Evolutionary conservation across 1,140 invertebrate species (phyloP), one percentile per base, ranked within the genome.

Genomic region (Drosophila rhopaloa): DNA sequence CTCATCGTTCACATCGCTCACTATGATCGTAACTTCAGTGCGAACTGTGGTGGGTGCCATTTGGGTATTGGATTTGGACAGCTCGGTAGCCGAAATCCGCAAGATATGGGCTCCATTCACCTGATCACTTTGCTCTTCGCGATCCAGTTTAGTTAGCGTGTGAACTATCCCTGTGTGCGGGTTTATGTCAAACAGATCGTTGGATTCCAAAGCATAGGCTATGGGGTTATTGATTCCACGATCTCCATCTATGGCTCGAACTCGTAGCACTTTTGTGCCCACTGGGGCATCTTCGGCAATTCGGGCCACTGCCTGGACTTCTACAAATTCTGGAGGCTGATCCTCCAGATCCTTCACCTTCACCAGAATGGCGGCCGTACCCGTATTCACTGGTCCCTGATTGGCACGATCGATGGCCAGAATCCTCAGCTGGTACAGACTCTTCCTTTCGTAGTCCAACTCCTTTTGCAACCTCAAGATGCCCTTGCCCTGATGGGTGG

Each of bases 1-100:
- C 93, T 99, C 97, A 93, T 99, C 98, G 92, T 99, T 99, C 1
- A 98, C 95, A 93, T 99, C 98, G n/a, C 95, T 96, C 8, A 99
- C 94, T 60, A 98, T 97, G 37, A 99, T 95, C 1, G 97, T 98
- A 0, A 98, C 96, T 93, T 98, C 97, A 0, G 98, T 98, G 7
- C 95, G 96, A 1, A 96, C 95, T 55, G 94, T 96, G 0, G 97
- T 97, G 19, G 95, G 89, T 6, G 96, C 96, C 7, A 66, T 29
- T 60, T 78, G 96, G 81, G 90, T 16, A 13, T 72, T 98, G 95
- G 5, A 95, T 95, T 73, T 95, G 95, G 94, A 93, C 16, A 94
- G 68, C 81, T 94, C 94, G 19, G 91, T 94, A 14, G 97, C 96
- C 70, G 95, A 94, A 77, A 98, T 97, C 88, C 97, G 95, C 53